Percentiles rank a stretch among this genome's conserved stretches.
Evolutionary conservation across 2,888 invertebrate species (phyloP).

Genomic region (Cephalotes varians): DNA sequence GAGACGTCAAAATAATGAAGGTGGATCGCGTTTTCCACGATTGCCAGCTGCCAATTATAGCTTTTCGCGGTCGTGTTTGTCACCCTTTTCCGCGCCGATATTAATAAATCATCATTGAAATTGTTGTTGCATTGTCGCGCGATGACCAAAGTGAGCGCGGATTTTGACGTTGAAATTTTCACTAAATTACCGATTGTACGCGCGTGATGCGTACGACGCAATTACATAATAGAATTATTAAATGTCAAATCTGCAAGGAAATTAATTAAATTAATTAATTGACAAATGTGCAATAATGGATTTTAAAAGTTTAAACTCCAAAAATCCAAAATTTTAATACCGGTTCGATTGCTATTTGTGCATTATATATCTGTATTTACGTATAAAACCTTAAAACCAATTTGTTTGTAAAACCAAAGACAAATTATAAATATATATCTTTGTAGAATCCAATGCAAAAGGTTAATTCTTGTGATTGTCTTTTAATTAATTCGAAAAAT

Average conservation of each 20-base stretch:
- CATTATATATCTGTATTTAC: no score
- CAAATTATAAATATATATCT: background rate
- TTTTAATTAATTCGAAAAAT: background rate
- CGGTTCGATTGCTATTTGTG: background rate
- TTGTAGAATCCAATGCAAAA: background rate
- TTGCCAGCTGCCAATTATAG: conserved; percentile 56
- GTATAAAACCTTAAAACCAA: background rate
- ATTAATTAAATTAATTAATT: conserved; percentile 32
- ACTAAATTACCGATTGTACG: conserved; percentile 38
- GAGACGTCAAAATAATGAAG: conserved; percentile 57
- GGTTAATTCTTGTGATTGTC: background rate
- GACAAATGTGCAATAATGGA: background rate
- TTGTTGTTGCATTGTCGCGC: conserved; percentile 50
- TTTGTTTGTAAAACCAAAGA: background rate
- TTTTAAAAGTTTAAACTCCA: background rate
- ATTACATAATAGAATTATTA: conserved; percentile 44
- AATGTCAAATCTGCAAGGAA: conserved; percentile 34
- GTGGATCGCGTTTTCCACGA: conserved; percentile 54
- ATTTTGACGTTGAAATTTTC: conserved; percentile 54
- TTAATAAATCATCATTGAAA: conserved; percentile 56
- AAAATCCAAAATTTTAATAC: background rate
- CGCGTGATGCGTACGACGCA: conserved; percentile 35
- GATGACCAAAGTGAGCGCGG: conserved; percentile 33
- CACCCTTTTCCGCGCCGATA: conserved; percentile 46
- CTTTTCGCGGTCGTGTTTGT: conserved; percentile 50